Evolutionary conservation across 2,797 vertebrate species (phyloP).

Genomic region (Periparus ater): DNA sequence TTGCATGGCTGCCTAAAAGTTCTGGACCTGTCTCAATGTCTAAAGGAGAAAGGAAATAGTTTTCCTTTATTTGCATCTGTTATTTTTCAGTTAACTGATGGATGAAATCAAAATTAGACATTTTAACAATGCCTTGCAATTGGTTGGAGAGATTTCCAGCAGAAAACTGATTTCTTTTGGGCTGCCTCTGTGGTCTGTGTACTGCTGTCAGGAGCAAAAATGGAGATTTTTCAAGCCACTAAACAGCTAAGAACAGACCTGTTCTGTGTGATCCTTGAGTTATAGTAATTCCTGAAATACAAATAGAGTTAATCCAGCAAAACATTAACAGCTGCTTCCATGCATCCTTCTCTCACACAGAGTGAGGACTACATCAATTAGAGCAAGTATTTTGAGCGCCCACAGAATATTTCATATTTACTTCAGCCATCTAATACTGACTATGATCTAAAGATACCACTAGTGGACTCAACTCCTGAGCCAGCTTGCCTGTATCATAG

Average conservation of each 20-base stretch:
- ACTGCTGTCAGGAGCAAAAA: neutral
- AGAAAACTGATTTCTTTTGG: neutral
- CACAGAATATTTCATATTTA: neutral
- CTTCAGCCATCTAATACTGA: neutral
- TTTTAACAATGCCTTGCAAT: neutral
- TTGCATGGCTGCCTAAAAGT: neutral
- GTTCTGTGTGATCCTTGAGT: neutral
- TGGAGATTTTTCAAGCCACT: neutral
- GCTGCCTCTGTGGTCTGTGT: neutral
- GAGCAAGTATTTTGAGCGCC: neutral
- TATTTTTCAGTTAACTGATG: neutral
- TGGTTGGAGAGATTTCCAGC: neutral
- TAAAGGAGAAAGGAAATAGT: neutral
- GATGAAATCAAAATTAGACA: neutral
- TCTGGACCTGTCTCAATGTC: neutral
- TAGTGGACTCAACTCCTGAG: neutral
- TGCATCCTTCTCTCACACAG: neutral
- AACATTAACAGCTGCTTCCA: neutral
- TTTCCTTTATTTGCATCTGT: neutral
- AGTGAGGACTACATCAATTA: neutral
- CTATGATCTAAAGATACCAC: neutral
- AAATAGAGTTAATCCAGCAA: neutral
- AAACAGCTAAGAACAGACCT: neutral
- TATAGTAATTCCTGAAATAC: neutral
- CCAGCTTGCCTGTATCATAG: neutral